Conservation (phyloP, 2,888 invertebrate genomes). For the Thymelicus lineola region DNA sequence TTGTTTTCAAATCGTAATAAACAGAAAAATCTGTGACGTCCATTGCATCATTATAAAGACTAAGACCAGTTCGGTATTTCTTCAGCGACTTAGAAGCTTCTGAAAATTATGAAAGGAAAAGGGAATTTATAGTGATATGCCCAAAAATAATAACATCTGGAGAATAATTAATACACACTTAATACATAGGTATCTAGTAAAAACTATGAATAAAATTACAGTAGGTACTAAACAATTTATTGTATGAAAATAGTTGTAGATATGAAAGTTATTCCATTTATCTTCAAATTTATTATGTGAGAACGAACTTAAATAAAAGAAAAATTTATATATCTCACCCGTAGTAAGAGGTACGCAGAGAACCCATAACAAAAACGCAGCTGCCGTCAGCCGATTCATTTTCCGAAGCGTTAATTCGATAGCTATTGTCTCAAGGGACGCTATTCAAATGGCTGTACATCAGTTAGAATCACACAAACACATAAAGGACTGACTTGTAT, state of each 20-base stretch:
- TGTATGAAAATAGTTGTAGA: too few species aligned
- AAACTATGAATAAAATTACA: too few species aligned
- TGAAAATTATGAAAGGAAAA: constrained; percentile 44
- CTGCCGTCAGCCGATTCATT: constrained; percentile 54
- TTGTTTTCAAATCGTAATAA: constrained; percentile 76
- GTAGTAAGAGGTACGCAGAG: constrained; percentile 52
- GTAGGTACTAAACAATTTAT: too few species aligned
- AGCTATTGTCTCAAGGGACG: constrained; percentile 73
- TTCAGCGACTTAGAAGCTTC: constrained; percentile 16
- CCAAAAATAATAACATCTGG: background rate
- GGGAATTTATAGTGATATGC: constrained; percentile 20
- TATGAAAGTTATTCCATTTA: too few species aligned
- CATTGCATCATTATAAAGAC: constrained; percentile 64
- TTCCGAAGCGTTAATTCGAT: constrained; percentile 53
- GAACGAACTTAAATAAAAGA: constrained; percentile 27
- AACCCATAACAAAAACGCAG: constrained; percentile 53
- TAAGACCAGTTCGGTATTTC: constrained; percentile 40
- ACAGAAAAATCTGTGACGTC: constrained; percentile 79
- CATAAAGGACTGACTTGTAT: constrained; percentile 66
- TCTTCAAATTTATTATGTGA: too few species aligned
- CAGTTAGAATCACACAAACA: constrained; percentile 67
- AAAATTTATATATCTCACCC: constrained; percentile 52
- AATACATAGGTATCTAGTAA: too few species aligned
- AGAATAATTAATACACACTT: too few species aligned
- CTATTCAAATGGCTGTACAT: constrained; percentile 71